Conservation (phyloP, 2,113 vertebrate genomes). For the Mus spicilegus region DNA sequence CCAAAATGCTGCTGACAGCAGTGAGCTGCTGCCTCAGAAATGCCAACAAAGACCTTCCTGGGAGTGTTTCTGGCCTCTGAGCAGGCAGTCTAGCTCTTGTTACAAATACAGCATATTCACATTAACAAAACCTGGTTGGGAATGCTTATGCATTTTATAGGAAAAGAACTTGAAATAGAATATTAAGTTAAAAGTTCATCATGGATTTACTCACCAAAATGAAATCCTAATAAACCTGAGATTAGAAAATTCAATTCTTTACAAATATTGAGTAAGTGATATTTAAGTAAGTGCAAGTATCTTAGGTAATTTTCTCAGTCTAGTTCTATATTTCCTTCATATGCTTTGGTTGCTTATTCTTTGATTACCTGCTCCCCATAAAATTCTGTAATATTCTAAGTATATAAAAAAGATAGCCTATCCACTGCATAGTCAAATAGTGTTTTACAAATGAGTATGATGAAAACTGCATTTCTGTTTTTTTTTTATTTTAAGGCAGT, state of each 20-base stretch:
- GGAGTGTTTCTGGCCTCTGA: not conserved
- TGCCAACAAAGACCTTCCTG: not conserved
- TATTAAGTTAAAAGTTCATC: slow-evolving; percentile 15
- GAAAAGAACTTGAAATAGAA: not conserved
- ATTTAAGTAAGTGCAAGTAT: not conserved
- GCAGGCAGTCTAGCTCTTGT: not conserved
- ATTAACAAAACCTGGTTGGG: not conserved
- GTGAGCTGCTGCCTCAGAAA: not conserved
- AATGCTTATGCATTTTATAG: not conserved
- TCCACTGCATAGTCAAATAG: not conserved
- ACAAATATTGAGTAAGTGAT: not conserved
- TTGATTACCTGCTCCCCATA: not conserved
- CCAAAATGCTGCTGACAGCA: not conserved
- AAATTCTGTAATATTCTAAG: not conserved
- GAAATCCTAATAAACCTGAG: not conserved
- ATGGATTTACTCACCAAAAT: not conserved
- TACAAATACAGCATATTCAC: not conserved
- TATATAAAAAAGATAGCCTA: not conserved
- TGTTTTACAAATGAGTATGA: not conserved
- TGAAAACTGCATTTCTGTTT: not conserved
- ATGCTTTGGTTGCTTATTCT: not conserved
- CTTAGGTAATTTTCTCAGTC: not conserved
- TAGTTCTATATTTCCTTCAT: not conserved
- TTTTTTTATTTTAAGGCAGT: too few species aligned
- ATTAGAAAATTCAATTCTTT: not conserved